Evolutionary conservation across 2,888 invertebrate species (phyloP), one percentile per base, ranked within the genome.

Genomic region (Pammene aurita): DNA sequence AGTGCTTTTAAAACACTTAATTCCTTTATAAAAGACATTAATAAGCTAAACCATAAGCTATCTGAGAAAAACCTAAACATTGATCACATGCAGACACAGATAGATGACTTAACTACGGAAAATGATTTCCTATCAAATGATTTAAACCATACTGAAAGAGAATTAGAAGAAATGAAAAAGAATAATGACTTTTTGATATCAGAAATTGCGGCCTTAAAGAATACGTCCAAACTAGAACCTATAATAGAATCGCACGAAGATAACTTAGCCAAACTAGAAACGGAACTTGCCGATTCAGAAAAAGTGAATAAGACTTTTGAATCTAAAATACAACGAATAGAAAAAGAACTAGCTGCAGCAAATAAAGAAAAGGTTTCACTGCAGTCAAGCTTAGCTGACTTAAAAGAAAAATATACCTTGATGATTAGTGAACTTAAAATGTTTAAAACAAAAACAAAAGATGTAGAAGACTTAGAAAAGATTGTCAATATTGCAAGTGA

Each of bases 171-270:
- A 80, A 92, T 95, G 80, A 94, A 95, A 84, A 95, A 95, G 80
- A 96, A 95, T 81, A 96, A 96, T 78, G 95, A 95, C 77, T 91
- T 95, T 70, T 85, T 96, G n/a, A 92, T 95, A 74, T 93, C 93
- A 60, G 95, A 95, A 84, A 89, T 96, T 71, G 93, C 95, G 54
- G 93, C 94, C 58, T 92, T 94, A 63, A 95, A 95, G 78, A 94
- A 93, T 78, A 88, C 90, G n/a, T 93, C 93, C n/a, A 95, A 95
- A 75, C 84, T 96, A 74, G 94, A 95, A 82, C 95, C 96, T 0
- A 96, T 96, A 63, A 94, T 94, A 61, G 96, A 96, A 87, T 94
- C 94, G 1, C 95, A 95, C 77, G 96, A 96, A 87, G 95, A 96
- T 76, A 95, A 94, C 73, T 85, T 95, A 72, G 88, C 93, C 0